phyloP scores from a whole-genome alignment of 2,888 invertebrate genomes.

The Drosophila suboccidentalis region DNA sequence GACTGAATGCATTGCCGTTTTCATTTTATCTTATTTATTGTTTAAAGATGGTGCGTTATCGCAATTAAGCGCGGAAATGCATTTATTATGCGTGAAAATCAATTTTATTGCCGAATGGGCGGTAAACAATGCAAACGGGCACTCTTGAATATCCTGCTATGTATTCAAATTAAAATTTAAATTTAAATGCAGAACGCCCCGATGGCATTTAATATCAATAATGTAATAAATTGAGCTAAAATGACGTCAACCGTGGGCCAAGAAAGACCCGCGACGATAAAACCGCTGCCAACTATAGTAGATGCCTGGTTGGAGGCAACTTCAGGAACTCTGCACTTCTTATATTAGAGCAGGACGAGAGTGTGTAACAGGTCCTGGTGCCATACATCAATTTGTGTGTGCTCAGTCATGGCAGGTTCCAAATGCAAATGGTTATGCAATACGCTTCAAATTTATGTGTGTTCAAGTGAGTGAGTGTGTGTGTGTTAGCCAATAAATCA shows the following conservation, averaged over 20 bases:
- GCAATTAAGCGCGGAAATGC: slow-evolving; percentile 59
- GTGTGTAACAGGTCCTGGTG: slow-evolving; percentile 34
- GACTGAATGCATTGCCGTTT: neutral
- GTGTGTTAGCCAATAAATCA: slow-evolving; percentile 69
- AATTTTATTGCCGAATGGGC: slow-evolving; percentile 34
- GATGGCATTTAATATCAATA: slow-evolving; percentile 67
- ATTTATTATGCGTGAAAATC: slow-evolving; percentile 62
- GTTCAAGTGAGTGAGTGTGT: slow-evolving; percentile 13
- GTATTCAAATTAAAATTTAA: slow-evolving; percentile 44
- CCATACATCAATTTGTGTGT: slow-evolving; percentile 72
- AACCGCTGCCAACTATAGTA: neutral
- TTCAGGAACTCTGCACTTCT: neutral
- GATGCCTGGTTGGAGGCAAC: neutral
- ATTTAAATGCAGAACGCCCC: slow-evolving; percentile 41
- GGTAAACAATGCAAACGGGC: slow-evolving; percentile 31
- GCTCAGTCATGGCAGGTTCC: slow-evolving; percentile 44
- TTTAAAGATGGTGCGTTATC: slow-evolving; percentile 58
- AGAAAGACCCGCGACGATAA: neutral
- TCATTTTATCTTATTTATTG: slow-evolving; percentile 55
- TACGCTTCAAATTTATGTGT: slow-evolving; percentile 29
- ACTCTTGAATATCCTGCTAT: slow-evolving; percentile 16
- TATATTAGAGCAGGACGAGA: neutral
- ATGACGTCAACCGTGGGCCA: slow-evolving; percentile 16
- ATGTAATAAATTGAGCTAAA: slow-evolving; percentile 63
- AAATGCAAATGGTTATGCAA: slow-evolving; percentile 71